phyloP scores from a whole-genome alignment of 1,140 invertebrate species.

The Drosophila insularis region DNA sequence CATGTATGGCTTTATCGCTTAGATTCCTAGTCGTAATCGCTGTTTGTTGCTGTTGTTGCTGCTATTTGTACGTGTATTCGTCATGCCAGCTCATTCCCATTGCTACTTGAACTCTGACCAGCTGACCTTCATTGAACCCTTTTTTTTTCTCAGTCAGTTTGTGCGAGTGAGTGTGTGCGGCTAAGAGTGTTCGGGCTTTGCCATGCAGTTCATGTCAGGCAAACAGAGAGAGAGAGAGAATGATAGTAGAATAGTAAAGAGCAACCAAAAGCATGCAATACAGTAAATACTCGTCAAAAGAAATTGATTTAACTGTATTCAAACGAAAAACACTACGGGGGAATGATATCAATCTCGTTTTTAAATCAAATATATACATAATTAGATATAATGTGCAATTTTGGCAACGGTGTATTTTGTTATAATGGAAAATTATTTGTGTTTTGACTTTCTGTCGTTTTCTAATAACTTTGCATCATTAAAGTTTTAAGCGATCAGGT shows the following conservation, averaged over 20 bases:
- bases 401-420: no score
- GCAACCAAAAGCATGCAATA: slow-evolving; percentile 16
- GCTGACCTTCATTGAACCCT: slow-evolving; percentile 81
- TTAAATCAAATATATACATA: no score
- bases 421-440: no score
- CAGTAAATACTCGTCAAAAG: slow-evolving; percentile 17
- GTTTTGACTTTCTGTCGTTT: no score
- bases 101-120: slow-evolving; percentile 78
- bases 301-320: no score
- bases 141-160: slow-evolving; percentile 31
- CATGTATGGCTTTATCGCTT: slow-evolving; percentile 41
- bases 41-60: slow-evolving; percentile 8
- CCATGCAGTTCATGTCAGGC: slow-evolving; percentile 18
- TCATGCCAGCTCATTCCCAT: slow-evolving; percentile 41
- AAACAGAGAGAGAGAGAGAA: background rate
- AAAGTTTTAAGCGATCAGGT: no score
- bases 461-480: no score
- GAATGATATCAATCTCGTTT: no score
- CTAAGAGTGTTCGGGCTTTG: slow-evolving; percentile 18
- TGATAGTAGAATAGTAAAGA: background rate
- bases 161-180: slow-evolving; percentile 18
- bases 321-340: no score
- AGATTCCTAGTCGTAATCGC: slow-evolving; percentile 11
- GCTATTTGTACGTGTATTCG: slow-evolving; percentile 16
- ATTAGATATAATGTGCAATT: no score